These are phyloP conservation scores for Nothoprocta perdicaria DNA, from an alignment of 2,113 vertebrate species.

Conservation along the genomic window DNA sequence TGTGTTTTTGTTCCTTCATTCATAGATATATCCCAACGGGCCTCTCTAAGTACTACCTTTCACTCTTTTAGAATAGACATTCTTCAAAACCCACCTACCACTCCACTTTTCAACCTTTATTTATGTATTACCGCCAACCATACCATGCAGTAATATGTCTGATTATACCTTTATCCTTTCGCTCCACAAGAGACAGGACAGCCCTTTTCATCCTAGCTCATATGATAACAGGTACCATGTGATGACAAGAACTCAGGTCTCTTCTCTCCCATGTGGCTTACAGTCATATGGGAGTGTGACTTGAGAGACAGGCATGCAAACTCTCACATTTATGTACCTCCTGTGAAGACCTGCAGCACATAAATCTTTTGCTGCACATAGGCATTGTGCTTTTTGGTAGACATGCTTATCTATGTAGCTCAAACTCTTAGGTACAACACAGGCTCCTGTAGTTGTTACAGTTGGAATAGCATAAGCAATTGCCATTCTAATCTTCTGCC, in stretches of 20 bases:
- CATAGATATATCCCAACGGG: background rate
- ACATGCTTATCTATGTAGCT: background rate
- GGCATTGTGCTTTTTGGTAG: background rate
- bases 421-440: background rate
- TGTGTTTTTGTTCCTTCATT: conserved; percentile 20
- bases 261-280: background rate
- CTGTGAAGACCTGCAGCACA: background rate
- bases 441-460: background rate
- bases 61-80: background rate
- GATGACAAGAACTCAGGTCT: background rate
- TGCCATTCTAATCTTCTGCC: background rate
- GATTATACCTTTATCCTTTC: background rate
- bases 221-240: background rate
- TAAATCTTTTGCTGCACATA: background rate
- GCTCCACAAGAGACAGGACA: background rate
- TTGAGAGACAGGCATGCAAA: background rate
- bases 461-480: background rate
- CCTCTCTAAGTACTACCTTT: background rate
- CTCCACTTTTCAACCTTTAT: background rate
- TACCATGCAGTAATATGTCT: background rate
- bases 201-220: rapidly evolving
- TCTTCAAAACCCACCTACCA: background rate
- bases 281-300: background rate
- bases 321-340: background rate
- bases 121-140: background rate